A percentile compares a stretch with the other conserved stretches of the same genome.
phyloP scores from a whole-genome alignment of 2,888 invertebrate species.

The Myopa testacea region DNA sequence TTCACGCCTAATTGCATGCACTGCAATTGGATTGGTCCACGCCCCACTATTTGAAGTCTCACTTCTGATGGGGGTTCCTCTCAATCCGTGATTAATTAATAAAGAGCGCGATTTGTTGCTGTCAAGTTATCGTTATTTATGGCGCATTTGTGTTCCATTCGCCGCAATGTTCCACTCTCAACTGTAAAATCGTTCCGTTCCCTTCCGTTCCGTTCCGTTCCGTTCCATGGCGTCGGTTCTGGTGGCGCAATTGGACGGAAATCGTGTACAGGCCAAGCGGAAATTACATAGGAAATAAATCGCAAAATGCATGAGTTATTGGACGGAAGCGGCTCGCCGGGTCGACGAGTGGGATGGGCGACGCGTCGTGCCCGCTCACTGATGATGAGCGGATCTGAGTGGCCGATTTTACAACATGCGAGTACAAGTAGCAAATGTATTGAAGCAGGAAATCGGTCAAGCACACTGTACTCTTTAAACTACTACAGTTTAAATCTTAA shows the following conservation, averaged over 20 bases:
- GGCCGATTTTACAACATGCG: no score
- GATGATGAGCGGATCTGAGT: no score
- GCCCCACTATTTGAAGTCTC: no score
- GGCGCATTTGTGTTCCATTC: conserved; percentile 11
- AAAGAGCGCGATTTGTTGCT: conserved; percentile 21
- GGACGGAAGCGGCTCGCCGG: neutral
- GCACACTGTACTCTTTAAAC: no score
- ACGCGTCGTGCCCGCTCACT: neutral
- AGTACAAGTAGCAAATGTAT: no score
- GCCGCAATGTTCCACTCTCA: conserved; percentile 23
- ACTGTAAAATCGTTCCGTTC: conserved; percentile 10
- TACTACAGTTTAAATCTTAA: no score
- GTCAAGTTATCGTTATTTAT: conserved; percentile 32
- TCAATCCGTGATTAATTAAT: conserved; percentile 30
- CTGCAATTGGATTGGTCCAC: no score
- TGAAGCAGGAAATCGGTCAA: no score
- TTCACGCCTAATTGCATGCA: no score
- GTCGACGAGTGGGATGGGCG: neutral
- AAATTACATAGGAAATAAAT: conserved; percentile 51
- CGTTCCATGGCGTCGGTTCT: conserved; percentile 11
- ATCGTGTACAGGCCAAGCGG: conserved; percentile 48
- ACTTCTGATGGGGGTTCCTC: no score
- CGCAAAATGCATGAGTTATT: conserved; percentile 37
- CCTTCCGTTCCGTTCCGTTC: neutral
- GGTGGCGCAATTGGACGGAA: conserved; percentile 41